These are phyloP conservation scores for Trichogramma pretiosum DNA, from an alignment of 1,140 invertebrate species.

Conservation along the genomic window DNA sequence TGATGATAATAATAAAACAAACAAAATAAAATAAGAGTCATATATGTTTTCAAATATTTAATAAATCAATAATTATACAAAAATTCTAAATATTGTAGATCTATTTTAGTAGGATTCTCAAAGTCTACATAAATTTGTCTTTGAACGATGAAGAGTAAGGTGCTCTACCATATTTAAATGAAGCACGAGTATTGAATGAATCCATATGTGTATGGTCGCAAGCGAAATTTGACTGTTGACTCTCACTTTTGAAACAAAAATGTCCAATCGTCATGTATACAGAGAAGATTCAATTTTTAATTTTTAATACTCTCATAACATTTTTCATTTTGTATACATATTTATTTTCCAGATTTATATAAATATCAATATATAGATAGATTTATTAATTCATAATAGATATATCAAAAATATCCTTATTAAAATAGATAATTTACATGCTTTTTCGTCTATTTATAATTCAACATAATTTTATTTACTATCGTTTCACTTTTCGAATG, in stretches of 20 bases:
- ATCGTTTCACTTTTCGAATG: too few species aligned
- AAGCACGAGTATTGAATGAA: too few species aligned
- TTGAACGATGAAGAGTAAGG: too few species aligned
- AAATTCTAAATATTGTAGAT: not conserved
- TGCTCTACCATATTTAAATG: too few species aligned
- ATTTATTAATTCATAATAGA: constrained; percentile 42
- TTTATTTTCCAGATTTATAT: constrained; percentile 15
- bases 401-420: constrained; percentile 48
- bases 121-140: not conserved
- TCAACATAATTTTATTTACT: too few species aligned
- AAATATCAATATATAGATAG: constrained; percentile 37
- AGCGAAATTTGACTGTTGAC: constrained; percentile 5
- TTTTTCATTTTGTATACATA: constrained; percentile 6
- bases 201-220: too few species aligned
- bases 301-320: too few species aligned
- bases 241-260: not conserved
- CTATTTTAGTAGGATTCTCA: not conserved
- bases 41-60: too few species aligned
- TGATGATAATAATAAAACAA: constrained; percentile 7
- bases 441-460: constrained; percentile 28
- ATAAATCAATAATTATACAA: not conserved
- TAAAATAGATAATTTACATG: constrained; percentile 43
- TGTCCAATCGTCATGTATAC: constrained; percentile 21
- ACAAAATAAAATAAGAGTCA: too few species aligned
- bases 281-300: constrained; percentile 13